A percentile compares a stretch with the other conserved stretches of the same genome.
Conservation (phyloP, 2,888 invertebrate genomes). For the Scaptomyza tumidula region DNA sequence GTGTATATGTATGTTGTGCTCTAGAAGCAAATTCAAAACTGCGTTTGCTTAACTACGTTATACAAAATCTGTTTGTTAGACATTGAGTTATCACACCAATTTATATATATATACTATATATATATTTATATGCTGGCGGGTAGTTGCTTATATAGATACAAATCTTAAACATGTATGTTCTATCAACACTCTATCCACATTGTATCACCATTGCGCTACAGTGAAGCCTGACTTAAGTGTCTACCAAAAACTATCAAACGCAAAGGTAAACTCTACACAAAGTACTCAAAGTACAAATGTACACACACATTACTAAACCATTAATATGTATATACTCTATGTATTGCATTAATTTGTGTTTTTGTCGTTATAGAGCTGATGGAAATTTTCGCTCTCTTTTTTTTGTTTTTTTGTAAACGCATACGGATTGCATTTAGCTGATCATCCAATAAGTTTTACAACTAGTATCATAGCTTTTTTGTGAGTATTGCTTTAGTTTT, state of each 20-base stretch:
- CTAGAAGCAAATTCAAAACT: constrained; percentile 70
- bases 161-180: constrained; percentile 45
- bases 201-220: constrained; percentile 78
- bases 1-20: constrained; percentile 36
- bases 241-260: constrained; percentile 63
- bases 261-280: constrained; percentile 59
- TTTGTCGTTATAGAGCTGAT: constrained; percentile 26
- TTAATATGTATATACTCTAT: constrained; percentile 21
- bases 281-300: constrained; percentile 24
- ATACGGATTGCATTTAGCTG: constrained; percentile 42
- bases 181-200: constrained; percentile 45
- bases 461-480: constrained; percentile 84
- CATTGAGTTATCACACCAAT: constrained; percentile 82
- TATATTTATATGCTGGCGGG: constrained; percentile 80
- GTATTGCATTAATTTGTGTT: constrained; percentile 15
- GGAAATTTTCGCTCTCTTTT: neutral
- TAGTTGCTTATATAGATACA: constrained; percentile 77
- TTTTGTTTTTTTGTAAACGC: constrained; percentile 59
- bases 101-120: constrained; percentile 34
- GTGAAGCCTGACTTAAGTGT: constrained; percentile 73
- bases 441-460: constrained; percentile 57
- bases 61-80: constrained; percentile 51
- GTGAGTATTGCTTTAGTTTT: constrained; percentile 82
- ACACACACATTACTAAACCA: neutral
- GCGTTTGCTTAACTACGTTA: constrained; percentile 48